Conservation (phyloP, 2,888 invertebrate genomes). For the Incurvaria masculella region DNA sequence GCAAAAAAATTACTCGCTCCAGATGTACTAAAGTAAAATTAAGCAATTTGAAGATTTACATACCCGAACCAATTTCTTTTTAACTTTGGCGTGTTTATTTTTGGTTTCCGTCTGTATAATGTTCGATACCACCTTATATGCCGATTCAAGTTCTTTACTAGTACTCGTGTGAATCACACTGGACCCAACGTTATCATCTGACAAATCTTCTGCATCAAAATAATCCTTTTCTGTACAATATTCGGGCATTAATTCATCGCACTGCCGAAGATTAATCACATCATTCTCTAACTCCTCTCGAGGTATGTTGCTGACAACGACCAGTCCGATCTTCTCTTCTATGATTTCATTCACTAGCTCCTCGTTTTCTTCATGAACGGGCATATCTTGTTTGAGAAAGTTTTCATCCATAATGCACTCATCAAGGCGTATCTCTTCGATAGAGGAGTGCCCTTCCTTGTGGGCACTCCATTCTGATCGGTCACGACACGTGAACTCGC, state of each 20-base stretch:
- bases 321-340: conserved; percentile 29
- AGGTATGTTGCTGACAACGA: conserved; percentile 22
- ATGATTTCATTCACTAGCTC: conserved; percentile 26
- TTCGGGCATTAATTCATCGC: not conserved
- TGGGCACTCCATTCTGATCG: conserved; percentile 23
- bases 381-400: conserved; percentile 3
- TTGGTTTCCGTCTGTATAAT: not conserved
- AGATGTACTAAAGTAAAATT: no score
- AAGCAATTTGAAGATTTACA: no score
- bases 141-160: not conserved
- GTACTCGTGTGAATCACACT: not conserved
- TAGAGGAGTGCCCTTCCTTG: conserved; percentile 14
- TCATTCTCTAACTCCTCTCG: conserved; percentile 32
- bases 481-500: conserved; percentile 23
- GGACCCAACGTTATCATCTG: not conserved
- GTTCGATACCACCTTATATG: not conserved
- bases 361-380: conserved; percentile 6
- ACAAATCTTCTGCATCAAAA: not conserved
- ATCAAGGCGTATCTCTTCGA: not conserved
- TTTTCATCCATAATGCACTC: conserved; percentile 9
- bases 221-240: not conserved
- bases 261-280: not conserved
- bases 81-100: not conserved
- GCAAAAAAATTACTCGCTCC: no score
- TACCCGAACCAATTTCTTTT: not conserved